Base-by-base conservation (phyloP, 2,888 invertebrate species). In the Eristalis arbustorum region DNA sequence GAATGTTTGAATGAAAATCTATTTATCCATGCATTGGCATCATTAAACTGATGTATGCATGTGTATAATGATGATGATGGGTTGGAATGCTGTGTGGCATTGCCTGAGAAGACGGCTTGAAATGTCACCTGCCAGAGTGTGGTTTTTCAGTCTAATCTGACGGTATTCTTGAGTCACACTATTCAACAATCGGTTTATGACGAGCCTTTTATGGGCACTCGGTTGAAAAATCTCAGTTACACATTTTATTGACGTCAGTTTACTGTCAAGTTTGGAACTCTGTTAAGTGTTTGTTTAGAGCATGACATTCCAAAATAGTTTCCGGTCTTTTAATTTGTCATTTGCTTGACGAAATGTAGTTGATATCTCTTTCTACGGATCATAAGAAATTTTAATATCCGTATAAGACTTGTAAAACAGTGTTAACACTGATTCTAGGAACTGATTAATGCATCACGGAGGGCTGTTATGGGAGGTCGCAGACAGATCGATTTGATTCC, bases 61-160 rank as follows among this genome's bases (percentile, higher is more conserved):
- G 37, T 22, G 34, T 66, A 10, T 72, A 59, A 56, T 62, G 2
- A 49, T 37, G 13, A 22, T 61, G 67, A 56, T 71, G 71, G 31
- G 78, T 63, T 25, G 28, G 63, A 66, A 23, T 40, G 66, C 22
- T 18, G 37, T 18, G 63, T n/a, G n/a, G 23, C 13, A 31, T 10
- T 31, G 31, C 10, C 31, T 31, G 31, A 31, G 31, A 8, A 31
- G 31, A 23, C 28, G 4, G 2, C 22, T 13, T 5, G 49, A 72
- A 78, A 78, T 78, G 72, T 66, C 78, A 78, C 23, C 42, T 31
- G 69, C 40, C 61, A 14, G 42, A 40, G 22, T 10, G 28, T 49
- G 49, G 18, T 34, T 66, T 66, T 75, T 42, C 59, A 59, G 22
- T 75, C 61, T 28, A 74, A 64, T 56, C 31, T 42, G 31, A 59